A percentile compares a stretch with the other conserved stretches of the same genome.
phyloP scores from a whole-genome alignment of 1,140 invertebrate species.

The Drosophila pandora region DNA sequence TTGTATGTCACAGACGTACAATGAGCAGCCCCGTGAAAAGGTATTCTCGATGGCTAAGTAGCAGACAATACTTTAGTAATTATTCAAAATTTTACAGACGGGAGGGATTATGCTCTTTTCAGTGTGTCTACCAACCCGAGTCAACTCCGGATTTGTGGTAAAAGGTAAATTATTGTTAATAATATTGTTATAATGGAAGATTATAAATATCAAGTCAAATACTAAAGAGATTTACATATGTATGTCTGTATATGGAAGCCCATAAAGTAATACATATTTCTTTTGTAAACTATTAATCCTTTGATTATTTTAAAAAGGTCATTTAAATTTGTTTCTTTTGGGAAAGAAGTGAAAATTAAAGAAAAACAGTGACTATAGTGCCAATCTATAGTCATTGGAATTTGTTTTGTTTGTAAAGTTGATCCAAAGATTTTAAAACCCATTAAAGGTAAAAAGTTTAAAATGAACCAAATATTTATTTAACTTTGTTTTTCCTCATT shows the following conservation, averaged over 20 bases:
- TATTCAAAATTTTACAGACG: slow-evolving; percentile 31
- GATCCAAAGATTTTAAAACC: too few relatives aligned
- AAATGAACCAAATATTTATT: slow-evolving; percentile 20
- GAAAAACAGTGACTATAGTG: too few relatives aligned
- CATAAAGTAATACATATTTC: neutral
- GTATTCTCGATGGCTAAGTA: slow-evolving; percentile 4
- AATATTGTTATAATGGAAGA: slow-evolving; percentile 38
- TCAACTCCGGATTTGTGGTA: slow-evolving; percentile 36
- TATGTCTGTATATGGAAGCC: neutral
- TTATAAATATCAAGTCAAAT: slow-evolving; percentile 44
- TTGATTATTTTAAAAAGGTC: neutral
- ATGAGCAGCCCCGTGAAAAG: slow-evolving; percentile 40
- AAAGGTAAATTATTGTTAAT: slow-evolving; percentile 44
- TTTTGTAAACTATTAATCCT: neutral
- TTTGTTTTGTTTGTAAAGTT: too few relatives aligned
- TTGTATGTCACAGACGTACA: slow-evolving; percentile 10
- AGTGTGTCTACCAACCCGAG: slow-evolving; percentile 16
- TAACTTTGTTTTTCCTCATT: neutral
- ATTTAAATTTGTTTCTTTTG: neutral
- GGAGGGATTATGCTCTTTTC: slow-evolving; percentile 40
- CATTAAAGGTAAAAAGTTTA: too few relatives aligned
- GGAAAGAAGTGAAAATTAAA: too few relatives aligned
- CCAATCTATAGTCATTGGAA: too few relatives aligned
- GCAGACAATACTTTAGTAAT: slow-evolving; percentile 43
- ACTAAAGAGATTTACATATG: slow-evolving; percentile 24